Evolutionary conservation across 2,888 invertebrate genomes (phyloP).

Genomic region (Diaphora mendica): DNA sequence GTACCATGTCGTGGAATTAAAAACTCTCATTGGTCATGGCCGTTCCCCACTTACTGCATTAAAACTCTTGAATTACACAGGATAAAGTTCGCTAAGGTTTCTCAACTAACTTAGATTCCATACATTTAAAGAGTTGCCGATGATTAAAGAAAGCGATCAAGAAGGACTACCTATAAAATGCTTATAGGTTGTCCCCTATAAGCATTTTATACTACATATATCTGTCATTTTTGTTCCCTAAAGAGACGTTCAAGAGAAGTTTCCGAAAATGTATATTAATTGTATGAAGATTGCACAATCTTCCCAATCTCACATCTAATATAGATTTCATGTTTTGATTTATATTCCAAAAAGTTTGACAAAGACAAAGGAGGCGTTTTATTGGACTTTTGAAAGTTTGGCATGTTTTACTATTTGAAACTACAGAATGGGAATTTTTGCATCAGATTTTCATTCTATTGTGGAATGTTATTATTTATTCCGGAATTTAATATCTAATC

Average conservation of each 20-base stretch:
- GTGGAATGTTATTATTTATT: no score
- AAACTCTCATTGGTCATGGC: not conserved
- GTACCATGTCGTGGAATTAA: not conserved
- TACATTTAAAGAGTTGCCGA: conserved; percentile 20
- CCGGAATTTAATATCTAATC: no score
- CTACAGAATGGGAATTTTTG: not conserved
- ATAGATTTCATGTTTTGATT: not conserved
- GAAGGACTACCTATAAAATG: not conserved
- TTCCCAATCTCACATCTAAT: not conserved
- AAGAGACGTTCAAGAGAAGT: not conserved
- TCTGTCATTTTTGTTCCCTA: not conserved
- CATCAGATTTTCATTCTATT: no score
- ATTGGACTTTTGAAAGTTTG: not conserved
- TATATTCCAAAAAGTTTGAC: not conserved
- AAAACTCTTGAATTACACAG: conserved; percentile 40
- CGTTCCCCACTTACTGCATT: conserved; percentile 1
- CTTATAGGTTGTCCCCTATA: no score
- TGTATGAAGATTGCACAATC: not conserved
- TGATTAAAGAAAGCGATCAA: not conserved
- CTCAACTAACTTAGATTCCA: conserved; percentile 34
- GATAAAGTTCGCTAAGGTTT: conserved; percentile 39
- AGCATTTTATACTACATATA: not conserved
- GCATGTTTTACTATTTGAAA: not conserved
- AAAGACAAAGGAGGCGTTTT: not conserved
- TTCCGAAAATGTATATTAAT: not conserved